Conservation (phyloP, 2,113 vertebrate species). For the Onychorhynchus coronatus region DNA sequence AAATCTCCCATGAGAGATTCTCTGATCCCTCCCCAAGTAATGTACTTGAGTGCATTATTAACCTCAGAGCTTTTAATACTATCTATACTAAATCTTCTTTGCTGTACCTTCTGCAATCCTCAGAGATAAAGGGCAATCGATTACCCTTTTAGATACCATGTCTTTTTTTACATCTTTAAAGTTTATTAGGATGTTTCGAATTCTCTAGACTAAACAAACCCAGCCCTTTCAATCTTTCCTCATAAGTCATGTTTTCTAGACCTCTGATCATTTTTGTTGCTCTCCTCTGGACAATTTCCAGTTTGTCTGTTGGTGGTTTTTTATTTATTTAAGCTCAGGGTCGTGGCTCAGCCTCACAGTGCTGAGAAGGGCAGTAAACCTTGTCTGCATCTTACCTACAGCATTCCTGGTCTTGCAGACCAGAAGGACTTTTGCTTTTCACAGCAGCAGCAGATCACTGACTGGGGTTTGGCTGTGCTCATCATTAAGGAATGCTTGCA, state of each 20-base stretch:
- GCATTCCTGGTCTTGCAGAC: neutral
- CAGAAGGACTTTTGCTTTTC: neutral
- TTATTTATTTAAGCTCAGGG: neutral
- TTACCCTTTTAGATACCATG: neutral
- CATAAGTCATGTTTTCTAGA: slow-evolving; percentile 25
- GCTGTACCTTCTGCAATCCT: neutral
- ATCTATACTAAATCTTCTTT: neutral
- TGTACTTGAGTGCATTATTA: neutral
- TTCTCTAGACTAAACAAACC: slow-evolving; percentile 55
- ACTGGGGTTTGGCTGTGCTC: neutral
- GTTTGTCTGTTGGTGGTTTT: neutral
- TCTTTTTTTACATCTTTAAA: neutral
- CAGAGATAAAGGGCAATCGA: neutral
- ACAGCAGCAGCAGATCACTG: neutral
- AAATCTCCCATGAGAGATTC: neutral
- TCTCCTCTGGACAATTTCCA: slow-evolving; percentile 20
- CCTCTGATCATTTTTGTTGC: slow-evolving; percentile 14
- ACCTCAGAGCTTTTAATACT: neutral
- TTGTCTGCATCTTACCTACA: neutral
- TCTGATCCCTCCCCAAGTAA: neutral
- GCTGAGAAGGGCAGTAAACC: neutral
- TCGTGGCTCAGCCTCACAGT: neutral
- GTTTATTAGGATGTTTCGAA: neutral
- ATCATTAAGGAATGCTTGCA: neutral
- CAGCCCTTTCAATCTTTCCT: slow-evolving; percentile 23